Evolutionary conservation across 2,888 invertebrate genomes (phyloP).

Genomic region (Lumbricus terrestris): DNA sequence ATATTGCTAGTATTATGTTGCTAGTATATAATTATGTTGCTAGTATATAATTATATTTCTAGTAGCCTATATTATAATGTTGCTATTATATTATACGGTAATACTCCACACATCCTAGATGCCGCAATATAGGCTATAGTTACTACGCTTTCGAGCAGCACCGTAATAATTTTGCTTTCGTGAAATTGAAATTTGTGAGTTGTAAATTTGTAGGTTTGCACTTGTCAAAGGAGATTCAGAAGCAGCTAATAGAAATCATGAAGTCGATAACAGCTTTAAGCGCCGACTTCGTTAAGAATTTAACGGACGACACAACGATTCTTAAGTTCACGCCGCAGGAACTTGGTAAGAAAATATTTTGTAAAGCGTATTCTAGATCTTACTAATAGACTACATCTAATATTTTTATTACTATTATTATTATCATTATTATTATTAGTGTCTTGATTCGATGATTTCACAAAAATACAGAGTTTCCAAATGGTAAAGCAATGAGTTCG

Average conservation of each 20-base stretch:
- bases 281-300: conserved; percentile 60
- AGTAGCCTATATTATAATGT: too few species aligned
- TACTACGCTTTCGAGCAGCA: background rate
- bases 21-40: too few species aligned
- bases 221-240: conserved; percentile 56
- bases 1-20: too few species aligned
- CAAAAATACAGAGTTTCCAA: background rate
- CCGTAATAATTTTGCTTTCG: background rate
- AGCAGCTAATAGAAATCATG: conserved; percentile 59
- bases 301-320: conserved; percentile 61
- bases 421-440: background rate
- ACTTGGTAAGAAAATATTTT: conserved; percentile 49
- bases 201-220: conserved; percentile 57
- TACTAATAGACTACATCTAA: too few species aligned
- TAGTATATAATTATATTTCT: too few species aligned
- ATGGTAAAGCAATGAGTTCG: too few species aligned
- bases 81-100: too few species aligned
- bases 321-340: conserved; percentile 60
- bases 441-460: background rate
- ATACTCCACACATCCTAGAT: too few species aligned
- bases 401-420: background rate
- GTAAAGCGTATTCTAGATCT: too few species aligned
- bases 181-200: background rate
- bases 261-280: conserved; percentile 59
- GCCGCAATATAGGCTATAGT: too few species aligned